Evolutionary conservation across 2,113 vertebrate genomes (phyloP).

Genomic region (Marmota flaviventris): DNA sequence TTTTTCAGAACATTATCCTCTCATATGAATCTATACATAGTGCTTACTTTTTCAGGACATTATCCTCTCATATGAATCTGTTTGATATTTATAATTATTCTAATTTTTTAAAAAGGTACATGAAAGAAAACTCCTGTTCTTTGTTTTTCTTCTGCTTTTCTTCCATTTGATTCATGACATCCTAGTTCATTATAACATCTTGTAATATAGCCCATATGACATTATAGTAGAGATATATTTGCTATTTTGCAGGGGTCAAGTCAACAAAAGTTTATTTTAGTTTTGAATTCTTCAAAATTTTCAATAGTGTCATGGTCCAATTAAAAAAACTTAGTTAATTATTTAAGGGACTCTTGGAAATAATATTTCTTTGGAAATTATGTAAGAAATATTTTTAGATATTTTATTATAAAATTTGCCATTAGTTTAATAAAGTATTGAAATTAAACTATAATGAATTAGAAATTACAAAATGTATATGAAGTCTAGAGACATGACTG

Average conservation of each 20-base stretch:
- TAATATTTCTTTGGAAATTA: slow-evolving; percentile 54
- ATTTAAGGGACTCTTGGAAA: slow-evolving; percentile 39
- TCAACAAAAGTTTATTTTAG: slow-evolving; percentile 40
- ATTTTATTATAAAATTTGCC: slow-evolving; percentile 45
- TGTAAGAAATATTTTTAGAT: slow-evolving; percentile 45
- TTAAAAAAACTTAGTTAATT: slow-evolving; percentile 38
- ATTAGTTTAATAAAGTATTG: slow-evolving; percentile 42
- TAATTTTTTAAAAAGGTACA: slow-evolving; percentile 11
- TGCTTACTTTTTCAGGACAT: background rate
- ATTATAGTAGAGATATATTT: slow-evolving; percentile 48
- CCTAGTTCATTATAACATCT: background rate
- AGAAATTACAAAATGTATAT: slow-evolving; percentile 56
- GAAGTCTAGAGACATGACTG: slow-evolving; percentile 48
- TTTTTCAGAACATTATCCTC: background rate
- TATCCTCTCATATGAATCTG: background rate
- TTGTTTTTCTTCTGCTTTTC: slow-evolving; percentile 24
- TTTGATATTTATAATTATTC: slow-evolving; percentile 42
- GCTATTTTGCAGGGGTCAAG: background rate
- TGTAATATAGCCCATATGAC: background rate
- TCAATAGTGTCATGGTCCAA: slow-evolving; percentile 9
- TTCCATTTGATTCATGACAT: slow-evolving; percentile 27
- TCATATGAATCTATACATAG: background rate
- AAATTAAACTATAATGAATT: slow-evolving; percentile 60
- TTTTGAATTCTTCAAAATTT: slow-evolving; percentile 70
- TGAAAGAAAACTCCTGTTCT: slow-evolving; percentile 11